phyloP scores from a whole-genome alignment of 2,113 vertebrate genomes.

The Spheniscus mendiculus region DNA sequence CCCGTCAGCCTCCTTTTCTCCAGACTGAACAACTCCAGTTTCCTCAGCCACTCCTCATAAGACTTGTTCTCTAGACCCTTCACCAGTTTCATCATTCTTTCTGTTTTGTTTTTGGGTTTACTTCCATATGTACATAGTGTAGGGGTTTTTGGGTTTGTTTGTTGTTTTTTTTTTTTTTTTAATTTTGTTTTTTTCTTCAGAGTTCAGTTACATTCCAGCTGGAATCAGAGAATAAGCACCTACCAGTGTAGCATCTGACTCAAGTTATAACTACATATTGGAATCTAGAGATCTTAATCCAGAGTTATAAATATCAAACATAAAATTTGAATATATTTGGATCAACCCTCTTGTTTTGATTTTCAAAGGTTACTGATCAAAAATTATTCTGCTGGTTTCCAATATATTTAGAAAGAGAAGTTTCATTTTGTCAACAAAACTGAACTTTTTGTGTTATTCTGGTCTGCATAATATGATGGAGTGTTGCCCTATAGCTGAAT shows the following conservation, averaged over 20 bases:
- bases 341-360: constrained; percentile 13
- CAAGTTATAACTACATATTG: neutral
- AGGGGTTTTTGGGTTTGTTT: neutral
- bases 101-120: neutral
- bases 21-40: neutral
- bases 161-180: too few relatives aligned
- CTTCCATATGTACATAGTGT: neutral
- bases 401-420: constrained; percentile 37
- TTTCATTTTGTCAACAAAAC: constrained; percentile 49
- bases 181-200: neutral
- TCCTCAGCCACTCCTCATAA: neutral
- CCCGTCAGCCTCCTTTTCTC: neutral
- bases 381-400: constrained; percentile 35
- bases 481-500: constrained; percentile 71
- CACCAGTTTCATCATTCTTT: neutral
- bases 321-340: constrained; percentile 10
- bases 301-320: constrained; percentile 14
- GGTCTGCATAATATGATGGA: constrained; percentile 73
- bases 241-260: neutral
- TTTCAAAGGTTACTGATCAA: constrained; percentile 47
- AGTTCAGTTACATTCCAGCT: neutral
- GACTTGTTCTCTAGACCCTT: neutral
- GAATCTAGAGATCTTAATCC: neutral
- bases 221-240: neutral
- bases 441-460: constrained; percentile 66